Evolutionary conservation across 2,888 invertebrate genomes (phyloP).

Genomic region (Andrena camellia): DNA sequence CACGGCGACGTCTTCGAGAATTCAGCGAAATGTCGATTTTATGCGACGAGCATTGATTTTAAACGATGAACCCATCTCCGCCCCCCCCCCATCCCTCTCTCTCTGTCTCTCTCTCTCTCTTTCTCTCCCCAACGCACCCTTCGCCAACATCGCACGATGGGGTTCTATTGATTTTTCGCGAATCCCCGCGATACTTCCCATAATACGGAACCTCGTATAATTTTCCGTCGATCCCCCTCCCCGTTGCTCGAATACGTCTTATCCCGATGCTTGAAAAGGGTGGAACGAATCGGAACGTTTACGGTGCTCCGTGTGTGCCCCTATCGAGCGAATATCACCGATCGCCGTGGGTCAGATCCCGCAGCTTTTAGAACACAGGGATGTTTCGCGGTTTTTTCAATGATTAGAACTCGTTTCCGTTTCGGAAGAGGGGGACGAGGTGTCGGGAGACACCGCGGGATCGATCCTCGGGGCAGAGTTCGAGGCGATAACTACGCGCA

Average conservation of each 20-base stretch:
- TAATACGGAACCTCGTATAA: slow-evolving; percentile 36
- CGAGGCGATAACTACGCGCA: no score
- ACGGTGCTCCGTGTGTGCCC: background rate
- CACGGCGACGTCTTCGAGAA: background rate
- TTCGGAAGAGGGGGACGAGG: background rate
- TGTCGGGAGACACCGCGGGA: background rate
- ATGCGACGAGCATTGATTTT: slow-evolving; percentile 79
- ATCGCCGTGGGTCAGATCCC: background rate
- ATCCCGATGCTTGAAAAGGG: background rate
- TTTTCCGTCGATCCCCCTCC: background rate
- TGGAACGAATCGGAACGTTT: background rate
- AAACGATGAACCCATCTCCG: slow-evolving; percentile 70
- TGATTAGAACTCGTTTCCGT: background rate
- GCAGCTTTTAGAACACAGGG: background rate
- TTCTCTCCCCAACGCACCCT: no score
- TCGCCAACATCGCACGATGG: slow-evolving; percentile 75
- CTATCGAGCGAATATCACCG: background rate
- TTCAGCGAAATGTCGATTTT: slow-evolving; percentile 45
- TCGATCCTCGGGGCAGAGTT: background rate
- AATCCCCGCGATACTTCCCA: slow-evolving; percentile 77
- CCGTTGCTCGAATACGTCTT: background rate
- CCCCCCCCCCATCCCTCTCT: background rate
- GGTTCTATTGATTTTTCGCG: slow-evolving; percentile 85
- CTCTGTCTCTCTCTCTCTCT: no score
- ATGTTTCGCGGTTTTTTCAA: background rate